Percentiles rank a stretch among this genome's conserved stretches.
Evolutionary conservation across 2,888 invertebrate genomes (phyloP).

Genomic region (Pollenia griseotomentosa): DNA sequence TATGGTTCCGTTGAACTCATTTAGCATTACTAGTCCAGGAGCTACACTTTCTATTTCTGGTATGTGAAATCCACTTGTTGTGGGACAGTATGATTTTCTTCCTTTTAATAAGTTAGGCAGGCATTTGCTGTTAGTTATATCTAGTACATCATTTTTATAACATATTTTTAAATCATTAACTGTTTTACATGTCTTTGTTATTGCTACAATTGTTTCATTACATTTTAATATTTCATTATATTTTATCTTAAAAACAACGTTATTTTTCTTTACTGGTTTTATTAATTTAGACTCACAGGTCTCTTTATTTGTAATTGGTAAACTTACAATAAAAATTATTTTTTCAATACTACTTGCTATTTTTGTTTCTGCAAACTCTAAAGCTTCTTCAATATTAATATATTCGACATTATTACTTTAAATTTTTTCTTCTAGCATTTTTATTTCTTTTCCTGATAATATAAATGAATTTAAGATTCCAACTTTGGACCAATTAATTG

Average conservation of each 20-base stretch:
- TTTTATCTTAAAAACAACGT: not conserved
- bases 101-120: conserved; percentile 13
- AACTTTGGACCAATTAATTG: conserved; percentile 11
- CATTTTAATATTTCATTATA: conserved; percentile 17
- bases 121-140: conserved; percentile 10
- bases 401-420: not conserved
- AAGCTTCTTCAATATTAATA: conserved; percentile 11
- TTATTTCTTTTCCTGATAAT: conserved; percentile 15
- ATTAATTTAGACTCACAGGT: conserved; percentile 14
- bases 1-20: not conserved
- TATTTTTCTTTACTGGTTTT: conserved; percentile 19
- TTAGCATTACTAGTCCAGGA: not conserved
- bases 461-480: conserved; percentile 20
- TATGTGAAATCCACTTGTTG: conserved; percentile 9
- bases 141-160: conserved; percentile 2
- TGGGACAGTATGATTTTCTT: conserved; percentile 24
- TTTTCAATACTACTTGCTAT: not conserved
- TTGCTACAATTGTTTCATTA: not conserved
- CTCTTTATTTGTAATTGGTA: conserved; percentile 23
- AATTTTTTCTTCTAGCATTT: conserved; percentile 7
- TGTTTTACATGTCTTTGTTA: not conserved
- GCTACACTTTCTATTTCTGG: not conserved
- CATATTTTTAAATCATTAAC: not conserved
- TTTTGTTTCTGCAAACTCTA: conserved; percentile 1
- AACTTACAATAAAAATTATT: conserved; percentile 2